Evolutionary conservation across 2,888 invertebrate genomes (phyloP), one percentile per base, ranked within the genome.

Genomic region (Lapara coniferarum): DNA sequence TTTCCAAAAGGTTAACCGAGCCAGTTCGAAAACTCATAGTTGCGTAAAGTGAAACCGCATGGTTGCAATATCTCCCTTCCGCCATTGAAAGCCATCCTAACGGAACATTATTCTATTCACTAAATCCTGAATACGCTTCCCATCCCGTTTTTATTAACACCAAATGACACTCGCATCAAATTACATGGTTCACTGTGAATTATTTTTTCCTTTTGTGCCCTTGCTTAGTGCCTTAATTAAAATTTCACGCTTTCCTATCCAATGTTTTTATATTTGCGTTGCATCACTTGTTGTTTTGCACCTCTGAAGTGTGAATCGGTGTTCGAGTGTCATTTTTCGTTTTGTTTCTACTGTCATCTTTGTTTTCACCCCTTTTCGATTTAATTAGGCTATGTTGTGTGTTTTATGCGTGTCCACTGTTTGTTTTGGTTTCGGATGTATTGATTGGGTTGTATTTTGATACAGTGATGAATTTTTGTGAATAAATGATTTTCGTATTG

Each of bases 161-260:
- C 86, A 85, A 88, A 87, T 87, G 87, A 83, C 89, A 88, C 88
- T 90, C 87, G 69, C 52, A 81, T 87, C 84, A 90, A 89, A 90
- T 91, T 89, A 89, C 88, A 88, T 84, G 87, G 82, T 87, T 89
- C 88, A 84, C 86, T 87, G 83, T 82, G 87, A 89, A 87, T 90
- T 88, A 87, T 87, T 83, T 79, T 67, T 75, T 81, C 81, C 86
- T 85, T 86, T 85, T 86, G 86, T 82, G 77, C 83, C 82, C 82
- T 83, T 81, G 81, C 85, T 84, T 89, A 89, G 90, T 89, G 83
- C 85, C 84, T 89, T 93, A 92, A 93, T 93, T 93, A 92, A 92
- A 92, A 90, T 89, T 89, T 91, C 84, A 89, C 91, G 91, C 86
- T 83, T 80, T 78, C 83, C 78, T 83, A 77, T 77, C 73, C 73